phyloP scores from a whole-genome alignment of 92 coral and sea anemone species.

The Galaxea fascicularis region DNA sequence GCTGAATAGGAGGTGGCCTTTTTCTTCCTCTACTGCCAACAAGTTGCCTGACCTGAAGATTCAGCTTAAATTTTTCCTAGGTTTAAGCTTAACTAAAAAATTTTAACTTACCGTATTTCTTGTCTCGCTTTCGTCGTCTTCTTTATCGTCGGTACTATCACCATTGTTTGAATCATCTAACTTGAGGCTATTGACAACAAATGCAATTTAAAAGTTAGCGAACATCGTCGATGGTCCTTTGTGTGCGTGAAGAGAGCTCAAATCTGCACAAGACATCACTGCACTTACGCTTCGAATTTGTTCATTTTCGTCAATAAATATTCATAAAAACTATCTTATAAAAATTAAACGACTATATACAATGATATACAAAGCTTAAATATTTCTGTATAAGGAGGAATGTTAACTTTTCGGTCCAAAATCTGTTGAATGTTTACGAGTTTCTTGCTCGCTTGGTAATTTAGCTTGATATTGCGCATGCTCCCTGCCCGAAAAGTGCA shows the following conservation, averaged over 20 bases:
- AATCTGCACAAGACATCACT: background rate
- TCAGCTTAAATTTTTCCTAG: no score
- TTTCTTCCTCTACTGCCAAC: no score
- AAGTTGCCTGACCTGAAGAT: no score
- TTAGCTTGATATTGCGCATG: background rate
- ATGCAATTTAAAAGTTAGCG: background rate
- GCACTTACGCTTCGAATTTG: constrained; percentile 97
- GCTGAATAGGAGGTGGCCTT: no score
- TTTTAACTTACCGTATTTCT: constrained; percentile 67
- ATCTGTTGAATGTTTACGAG: background rate
- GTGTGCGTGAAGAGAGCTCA: no score
- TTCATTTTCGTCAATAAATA: constrained; percentile 86
- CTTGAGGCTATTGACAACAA: constrained; percentile 69
- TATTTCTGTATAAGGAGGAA: background rate
- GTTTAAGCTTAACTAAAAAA: background rate
- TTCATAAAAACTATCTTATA: constrained; percentile 54
- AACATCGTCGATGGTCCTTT: background rate
- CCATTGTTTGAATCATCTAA: constrained; percentile 97
- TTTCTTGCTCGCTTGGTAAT: background rate
- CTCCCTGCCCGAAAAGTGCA: background rate
- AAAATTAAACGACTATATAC: constrained; percentile 1
- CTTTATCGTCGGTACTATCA: constrained; percentile 96
- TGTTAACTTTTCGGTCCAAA: background rate
- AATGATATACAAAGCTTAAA: constrained; percentile 12
- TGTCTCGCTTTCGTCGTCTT: constrained; percentile 81